Conservation (phyloP, 2,797 vertebrate genomes). For the Tachyglossus aculeatus region DNA sequence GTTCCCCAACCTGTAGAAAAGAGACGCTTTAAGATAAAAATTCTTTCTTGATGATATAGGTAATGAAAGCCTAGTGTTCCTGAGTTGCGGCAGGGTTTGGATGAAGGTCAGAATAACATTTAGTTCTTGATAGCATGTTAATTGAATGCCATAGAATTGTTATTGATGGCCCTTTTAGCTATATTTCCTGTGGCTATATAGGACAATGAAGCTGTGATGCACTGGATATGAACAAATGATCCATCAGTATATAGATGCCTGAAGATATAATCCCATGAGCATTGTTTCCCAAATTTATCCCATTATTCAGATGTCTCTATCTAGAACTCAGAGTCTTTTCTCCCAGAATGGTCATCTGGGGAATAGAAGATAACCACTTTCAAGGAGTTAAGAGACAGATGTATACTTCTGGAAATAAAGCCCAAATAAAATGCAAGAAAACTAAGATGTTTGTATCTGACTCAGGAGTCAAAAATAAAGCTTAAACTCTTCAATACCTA, state of each 20-base stretch:
- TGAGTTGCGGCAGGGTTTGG: no score
- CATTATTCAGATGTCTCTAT: constrained; percentile 41
- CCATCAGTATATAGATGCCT: not conserved
- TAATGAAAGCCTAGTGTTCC: no score
- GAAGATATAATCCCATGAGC: constrained; percentile 32
- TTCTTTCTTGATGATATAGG: no score
- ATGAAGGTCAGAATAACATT: no score
- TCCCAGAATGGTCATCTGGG: not conserved
- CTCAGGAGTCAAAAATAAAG: not conserved
- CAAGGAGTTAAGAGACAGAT: not conserved
- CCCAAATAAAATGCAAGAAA: not conserved
- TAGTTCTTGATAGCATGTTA: no score
- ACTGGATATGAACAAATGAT: constrained; percentile 6
- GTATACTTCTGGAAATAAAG: not conserved
- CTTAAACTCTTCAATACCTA: not conserved
- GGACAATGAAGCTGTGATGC: constrained; percentile 14
- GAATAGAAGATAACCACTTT: not conserved
- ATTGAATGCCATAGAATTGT: no score
- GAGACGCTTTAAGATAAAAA: no score
- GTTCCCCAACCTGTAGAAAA: no score
- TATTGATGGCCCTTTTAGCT: not conserved
- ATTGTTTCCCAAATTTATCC: constrained; percentile 30
- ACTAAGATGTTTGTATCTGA: not conserved
- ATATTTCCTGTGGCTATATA: constrained; percentile 1
- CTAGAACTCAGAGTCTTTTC: constrained; percentile 15